phyloP scores from a whole-genome alignment of 2,888 invertebrate species.

The Eulithis prunata region DNA sequence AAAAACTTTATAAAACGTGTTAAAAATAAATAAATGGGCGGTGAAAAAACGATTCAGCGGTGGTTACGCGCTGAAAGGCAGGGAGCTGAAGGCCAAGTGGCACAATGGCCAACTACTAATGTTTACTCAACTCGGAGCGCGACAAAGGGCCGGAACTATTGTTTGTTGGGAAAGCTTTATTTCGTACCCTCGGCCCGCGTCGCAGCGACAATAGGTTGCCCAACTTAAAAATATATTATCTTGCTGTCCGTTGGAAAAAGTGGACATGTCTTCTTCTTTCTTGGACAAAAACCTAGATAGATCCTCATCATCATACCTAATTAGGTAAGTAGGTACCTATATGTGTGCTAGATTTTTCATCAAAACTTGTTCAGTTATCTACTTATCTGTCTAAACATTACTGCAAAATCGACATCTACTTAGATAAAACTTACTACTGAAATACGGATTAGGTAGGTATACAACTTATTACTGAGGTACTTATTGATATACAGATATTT shows the following conservation, averaged over 20 bases:
- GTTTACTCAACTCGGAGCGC: conserved; percentile 79
- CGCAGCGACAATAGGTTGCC: conserved; percentile 82
- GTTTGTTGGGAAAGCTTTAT: conserved; percentile 84
- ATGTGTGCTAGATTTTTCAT: too few relatives aligned
- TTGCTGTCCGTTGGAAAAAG: conserved; percentile 61
- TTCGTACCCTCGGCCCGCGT: conserved; percentile 76
- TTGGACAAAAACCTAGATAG: neutral
- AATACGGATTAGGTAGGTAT: too few relatives aligned
- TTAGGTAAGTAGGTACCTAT: too few relatives aligned
- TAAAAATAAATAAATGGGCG: conserved; percentile 33
- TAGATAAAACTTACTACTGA: too few relatives aligned
- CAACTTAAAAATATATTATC: conserved; percentile 83
- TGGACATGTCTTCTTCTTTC: conserved; percentile 42
- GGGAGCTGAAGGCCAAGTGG: conserved; percentile 48
- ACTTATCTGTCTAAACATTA: too few relatives aligned
- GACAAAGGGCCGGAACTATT: conserved; percentile 85
- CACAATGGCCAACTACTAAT: conserved; percentile 81
- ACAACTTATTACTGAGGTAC: too few relatives aligned
- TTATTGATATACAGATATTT: too few relatives aligned
- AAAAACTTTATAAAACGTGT: conserved; percentile 18
- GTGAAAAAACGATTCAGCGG: conserved; percentile 39
- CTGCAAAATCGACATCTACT: too few relatives aligned
- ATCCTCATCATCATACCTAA: too few relatives aligned
- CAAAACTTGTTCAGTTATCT: too few relatives aligned
- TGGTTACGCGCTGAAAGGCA: conserved; percentile 43